These are phyloP conservation scores for Hyperoplus lanceolatus DNA, from an alignment of 2,797 vertebrate genomes.

Conservation along the genomic window DNA sequence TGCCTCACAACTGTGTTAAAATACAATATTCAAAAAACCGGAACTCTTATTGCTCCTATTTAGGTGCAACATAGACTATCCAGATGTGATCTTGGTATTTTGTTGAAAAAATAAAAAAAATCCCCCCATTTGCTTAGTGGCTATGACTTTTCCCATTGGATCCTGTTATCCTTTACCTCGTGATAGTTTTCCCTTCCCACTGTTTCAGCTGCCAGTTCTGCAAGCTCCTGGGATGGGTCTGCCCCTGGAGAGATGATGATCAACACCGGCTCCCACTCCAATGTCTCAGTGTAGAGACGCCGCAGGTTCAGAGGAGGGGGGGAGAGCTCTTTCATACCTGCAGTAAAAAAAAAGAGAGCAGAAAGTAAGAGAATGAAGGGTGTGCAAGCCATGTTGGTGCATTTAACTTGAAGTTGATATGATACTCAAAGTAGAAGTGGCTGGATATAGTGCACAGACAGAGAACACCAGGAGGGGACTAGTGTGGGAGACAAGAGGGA, in stretches of 20 bases:
- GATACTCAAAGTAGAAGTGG: conserved; percentile 30
- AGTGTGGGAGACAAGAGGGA: background rate
- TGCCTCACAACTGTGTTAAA: conserved; percentile 25
- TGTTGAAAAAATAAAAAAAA: conserved; percentile 16
- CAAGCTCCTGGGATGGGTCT: conserved; percentile 97
- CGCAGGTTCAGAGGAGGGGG: conserved; percentile 93
- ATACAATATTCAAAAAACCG: background rate
- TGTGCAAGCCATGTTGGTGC: conserved; percentile 21
- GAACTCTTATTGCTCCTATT: background rate
- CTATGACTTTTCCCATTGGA: conserved; percentile 23
- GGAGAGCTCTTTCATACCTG: conserved; percentile 94
- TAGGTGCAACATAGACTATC: background rate
- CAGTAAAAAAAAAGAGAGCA: conserved; percentile 28
- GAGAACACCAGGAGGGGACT: background rate
- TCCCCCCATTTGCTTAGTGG: conserved; percentile 22
- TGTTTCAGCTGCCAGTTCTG: conserved; percentile 92
- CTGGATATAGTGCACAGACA: conserved; percentile 15
- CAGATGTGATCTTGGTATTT: conserved; percentile 26
- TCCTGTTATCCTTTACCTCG: conserved; percentile 84
- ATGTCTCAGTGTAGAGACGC: conserved; percentile 91
- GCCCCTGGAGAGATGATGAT: conserved; percentile 98
- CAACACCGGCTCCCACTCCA: conserved; percentile 93
- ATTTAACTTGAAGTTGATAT: conserved; percentile 25
- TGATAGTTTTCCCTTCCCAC: conserved; percentile 91
- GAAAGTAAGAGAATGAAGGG: conserved; percentile 4